Evolutionary conservation across 2,888 invertebrate genomes (phyloP).

Genomic region (Cistogaster globosa): DNA sequence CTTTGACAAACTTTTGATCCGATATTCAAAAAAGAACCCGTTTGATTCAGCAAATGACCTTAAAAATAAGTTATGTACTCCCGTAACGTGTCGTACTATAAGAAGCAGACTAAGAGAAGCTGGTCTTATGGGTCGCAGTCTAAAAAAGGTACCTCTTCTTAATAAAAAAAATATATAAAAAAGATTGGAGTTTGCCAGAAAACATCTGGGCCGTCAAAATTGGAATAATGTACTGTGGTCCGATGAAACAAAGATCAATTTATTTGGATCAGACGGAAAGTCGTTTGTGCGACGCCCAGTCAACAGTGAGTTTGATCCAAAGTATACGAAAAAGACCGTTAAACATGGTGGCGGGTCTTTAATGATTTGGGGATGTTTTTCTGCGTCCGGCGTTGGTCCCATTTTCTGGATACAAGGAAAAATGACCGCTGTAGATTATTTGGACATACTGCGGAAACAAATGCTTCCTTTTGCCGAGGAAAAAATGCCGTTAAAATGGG

Average conservation of each 20-base stretch:
- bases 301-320: too few species aligned
- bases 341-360: too few species aligned
- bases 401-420: too few species aligned
- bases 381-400: too few species aligned
- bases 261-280: background rate
- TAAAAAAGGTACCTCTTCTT: background rate
- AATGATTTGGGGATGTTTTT: too few species aligned
- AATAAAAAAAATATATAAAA: background rate
- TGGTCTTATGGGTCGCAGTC: background rate
- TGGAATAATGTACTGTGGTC: slow-evolving; percentile 2
- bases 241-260: background rate
- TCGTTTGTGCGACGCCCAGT: too few species aligned
- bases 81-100: background rate
- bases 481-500: background rate
- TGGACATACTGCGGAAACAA: background rate
- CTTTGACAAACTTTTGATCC: background rate
- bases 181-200: background rate
- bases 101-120: too few species aligned
- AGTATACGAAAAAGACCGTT: too few species aligned
- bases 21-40: background rate
- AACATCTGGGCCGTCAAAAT: background rate
- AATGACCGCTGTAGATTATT: background rate
- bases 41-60: background rate
- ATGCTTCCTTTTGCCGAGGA: background rate
- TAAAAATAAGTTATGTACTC: slow-evolving; percentile 1